phyloP scores from a whole-genome alignment of 2,113 vertebrate species.

The Mormyrus lacerda region DNA sequence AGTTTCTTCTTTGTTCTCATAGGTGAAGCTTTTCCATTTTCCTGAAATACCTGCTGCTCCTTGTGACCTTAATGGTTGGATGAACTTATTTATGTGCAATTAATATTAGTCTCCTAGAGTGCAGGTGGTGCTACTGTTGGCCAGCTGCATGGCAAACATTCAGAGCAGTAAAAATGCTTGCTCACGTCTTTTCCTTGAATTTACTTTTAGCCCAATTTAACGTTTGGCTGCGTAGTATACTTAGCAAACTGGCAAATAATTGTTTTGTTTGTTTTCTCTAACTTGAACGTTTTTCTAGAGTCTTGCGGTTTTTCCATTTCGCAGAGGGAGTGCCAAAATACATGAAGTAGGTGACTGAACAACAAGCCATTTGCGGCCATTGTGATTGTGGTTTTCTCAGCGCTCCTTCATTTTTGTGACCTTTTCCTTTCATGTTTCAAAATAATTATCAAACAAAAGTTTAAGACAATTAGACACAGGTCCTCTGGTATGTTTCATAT shows the following conservation, averaged over 20 bases:
- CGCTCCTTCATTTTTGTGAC: not conserved
- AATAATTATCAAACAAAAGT: slow-evolving; percentile 41
- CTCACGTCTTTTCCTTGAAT: not conserved
- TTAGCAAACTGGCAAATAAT: not conserved
- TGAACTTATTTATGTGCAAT: not conserved
- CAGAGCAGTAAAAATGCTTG: slow-evolving; percentile 10
- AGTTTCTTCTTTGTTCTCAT: not conserved
- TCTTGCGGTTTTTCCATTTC: not conserved
- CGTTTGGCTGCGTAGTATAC: not conserved
- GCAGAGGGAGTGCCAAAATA: not conserved
- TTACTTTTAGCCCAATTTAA: slow-evolving; percentile 9
- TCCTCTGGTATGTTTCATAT: slow-evolving; percentile 42
- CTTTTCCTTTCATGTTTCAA: slow-evolving; percentile 22
- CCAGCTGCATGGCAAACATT: slow-evolving; percentile 4
- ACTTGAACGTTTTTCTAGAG: not conserved
- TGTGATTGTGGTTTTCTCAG: not conserved
- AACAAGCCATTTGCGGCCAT: not conserved
- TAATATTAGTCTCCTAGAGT: not conserved
- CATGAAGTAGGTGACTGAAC: not conserved
- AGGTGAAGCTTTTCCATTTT: not conserved
- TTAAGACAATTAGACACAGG: slow-evolving; percentile 38
- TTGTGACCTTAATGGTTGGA: not conserved
- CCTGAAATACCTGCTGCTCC: not conserved
- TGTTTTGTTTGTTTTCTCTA: not conserved
- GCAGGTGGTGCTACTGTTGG: slow-evolving; percentile 1